These are phyloP conservation scores for Cephus pygmeus DNA, from an alignment of 2,888 invertebrate genomes.

Conservation along the genomic window DNA sequence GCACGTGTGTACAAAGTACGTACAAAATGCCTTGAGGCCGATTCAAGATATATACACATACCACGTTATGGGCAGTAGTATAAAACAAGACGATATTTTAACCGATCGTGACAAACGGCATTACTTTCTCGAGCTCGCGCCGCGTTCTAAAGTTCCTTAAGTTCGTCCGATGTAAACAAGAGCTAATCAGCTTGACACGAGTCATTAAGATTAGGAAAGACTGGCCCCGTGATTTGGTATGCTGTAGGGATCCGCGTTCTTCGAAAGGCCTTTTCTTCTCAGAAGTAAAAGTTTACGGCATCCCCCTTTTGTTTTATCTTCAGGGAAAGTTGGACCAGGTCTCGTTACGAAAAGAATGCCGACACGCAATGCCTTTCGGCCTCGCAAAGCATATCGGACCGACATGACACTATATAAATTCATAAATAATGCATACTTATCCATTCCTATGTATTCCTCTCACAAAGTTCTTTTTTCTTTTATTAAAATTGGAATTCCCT, in stretches of 20 bases:
- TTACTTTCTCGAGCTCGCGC: background rate
- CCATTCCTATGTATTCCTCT: background rate
- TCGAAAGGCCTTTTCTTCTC: background rate
- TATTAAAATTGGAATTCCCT: background rate
- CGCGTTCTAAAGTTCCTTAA: constrained; percentile 15
- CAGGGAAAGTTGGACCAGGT: background rate
- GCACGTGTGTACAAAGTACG: background rate
- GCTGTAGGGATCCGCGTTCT: constrained; percentile 18
- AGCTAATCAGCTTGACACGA: constrained; percentile 55
- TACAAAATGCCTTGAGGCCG: background rate
- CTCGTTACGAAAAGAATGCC: background rate
- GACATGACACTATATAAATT: background rate
- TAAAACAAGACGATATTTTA: background rate
- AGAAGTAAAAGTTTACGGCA: constrained; percentile 1
- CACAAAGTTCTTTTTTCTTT: background rate
- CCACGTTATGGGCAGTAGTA: background rate
- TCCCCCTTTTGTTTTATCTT: background rate
- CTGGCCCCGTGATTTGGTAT: constrained; percentile 32
- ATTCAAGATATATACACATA: background rate
- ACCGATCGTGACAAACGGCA: constrained; percentile 7
- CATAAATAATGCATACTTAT: background rate
- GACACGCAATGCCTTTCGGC: background rate
- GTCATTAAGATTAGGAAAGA: constrained; percentile 55
- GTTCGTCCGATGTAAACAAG: constrained; percentile 53
- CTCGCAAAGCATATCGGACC: background rate